Base-by-base conservation (phyloP, 1,140 invertebrate species). In the Psix sp. region DNA sequence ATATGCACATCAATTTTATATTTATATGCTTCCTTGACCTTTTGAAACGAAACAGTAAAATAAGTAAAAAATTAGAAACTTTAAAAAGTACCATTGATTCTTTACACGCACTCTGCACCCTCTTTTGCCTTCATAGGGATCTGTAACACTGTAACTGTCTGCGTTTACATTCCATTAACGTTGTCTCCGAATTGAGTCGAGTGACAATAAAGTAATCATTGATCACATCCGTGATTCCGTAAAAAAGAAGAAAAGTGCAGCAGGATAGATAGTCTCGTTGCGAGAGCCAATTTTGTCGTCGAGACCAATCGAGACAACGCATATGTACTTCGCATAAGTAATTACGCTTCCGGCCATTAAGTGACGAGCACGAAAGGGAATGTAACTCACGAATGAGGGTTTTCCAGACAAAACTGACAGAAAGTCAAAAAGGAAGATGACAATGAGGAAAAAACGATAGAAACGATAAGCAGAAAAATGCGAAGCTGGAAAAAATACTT, bases 331-430 rank as follows among this genome's bases (percentile, higher is more conserved):
- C 63, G 74, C 78, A 77, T 80, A 84, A 82, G 79, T 82, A 84
- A 86, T 85, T 83, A 84, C 74, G 76, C 78, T 80, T 83, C 79
- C 77, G 80, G 77, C 80, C 76, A 80, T 81, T 83, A 78, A 84
- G 82, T 78, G 73, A 75, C 76, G 75, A 75, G 66, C 31, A 36
- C 62, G n/a, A 14, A 31, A 38, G 29, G 38, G 38, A 63, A 18
- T 13, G 18, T 29, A 62, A 63, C 38, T 18, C 43, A 52, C 31
- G 33, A 39, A 29, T 10, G 33, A 38, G 21, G 45, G 21, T 51
- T 67, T 68, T 68, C 39, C 48, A 38, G 33, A 20, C 54, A 42
- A 68, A 59, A 46, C 45, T 60, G 65, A 46, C 54, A 39, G 45
- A 52, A 51, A 52, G 39, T 45, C 18, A 60, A 46, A 52, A 60